Percentiles rank a stretch among this genome's conserved stretches.
These are phyloP conservation scores for Okapia johnstoni DNA, from an alignment of 2,113 vertebrate species.

Conservation along the genomic window DNA sequence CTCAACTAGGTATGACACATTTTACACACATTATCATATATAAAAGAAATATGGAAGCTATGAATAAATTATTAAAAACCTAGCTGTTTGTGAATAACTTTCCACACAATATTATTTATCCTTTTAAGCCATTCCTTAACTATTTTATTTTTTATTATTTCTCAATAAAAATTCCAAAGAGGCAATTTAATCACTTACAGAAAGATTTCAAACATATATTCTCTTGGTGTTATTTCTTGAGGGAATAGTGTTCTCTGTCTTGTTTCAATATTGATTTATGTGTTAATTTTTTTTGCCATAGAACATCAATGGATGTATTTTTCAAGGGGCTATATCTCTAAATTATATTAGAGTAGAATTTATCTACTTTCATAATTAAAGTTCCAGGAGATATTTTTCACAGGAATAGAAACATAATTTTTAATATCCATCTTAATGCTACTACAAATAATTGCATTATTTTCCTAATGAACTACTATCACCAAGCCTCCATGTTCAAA, in stretches of 20 bases:
- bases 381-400: not conserved
- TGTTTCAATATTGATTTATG: not conserved
- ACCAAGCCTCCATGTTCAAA: not conserved
- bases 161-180: not conserved
- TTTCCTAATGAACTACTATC: not conserved
- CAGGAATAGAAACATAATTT: constrained; percentile 3
- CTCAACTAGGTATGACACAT: not conserved
- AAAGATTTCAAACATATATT: not conserved
- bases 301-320: not conserved
- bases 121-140: not conserved
- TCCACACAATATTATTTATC: not conserved
- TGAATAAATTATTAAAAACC: not conserved
- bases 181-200: not conserved
- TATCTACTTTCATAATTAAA: not conserved
- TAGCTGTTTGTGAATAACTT: not conserved
- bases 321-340: not conserved
- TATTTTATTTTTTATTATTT: not conserved
- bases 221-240: not conserved
- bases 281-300: not conserved
- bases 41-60: not conserved
- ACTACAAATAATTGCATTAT: constrained; percentile 10
- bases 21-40: not conserved
- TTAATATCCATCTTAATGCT: not conserved
- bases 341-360: constrained; percentile 8
- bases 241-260: not conserved